Evolutionary conservation across 2,113 vertebrate genomes (phyloP), one percentile per base, ranked within the genome.

Genomic region (Glaucidium brasilianum): DNA sequence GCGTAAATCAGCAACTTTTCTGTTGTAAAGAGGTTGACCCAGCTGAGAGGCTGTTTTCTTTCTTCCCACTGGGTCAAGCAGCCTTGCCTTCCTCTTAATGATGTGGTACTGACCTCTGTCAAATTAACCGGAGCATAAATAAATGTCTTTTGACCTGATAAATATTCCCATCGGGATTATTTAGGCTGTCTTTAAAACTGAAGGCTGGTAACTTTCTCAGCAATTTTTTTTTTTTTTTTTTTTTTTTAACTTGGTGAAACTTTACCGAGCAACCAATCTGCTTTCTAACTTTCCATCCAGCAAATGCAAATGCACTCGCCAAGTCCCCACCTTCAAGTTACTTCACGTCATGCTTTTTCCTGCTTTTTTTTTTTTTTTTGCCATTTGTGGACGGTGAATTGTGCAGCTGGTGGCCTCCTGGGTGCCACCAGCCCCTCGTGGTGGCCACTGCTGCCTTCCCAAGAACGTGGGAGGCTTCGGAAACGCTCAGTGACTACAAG

Each of bases 111-210:
- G 86, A 76, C 83, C 80, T 59, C 71, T 75, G 56, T 23, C 56
- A 64, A 52, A 85, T 49, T n/a, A 60, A 55, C 21, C 29, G 2
- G 30, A 77, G 17, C 71, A 52, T 78, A 79, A 92, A 78, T 58
- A 85, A 90, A 78, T 30, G 49, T 35, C 11, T 67, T 96, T 82
- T 82, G 62, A 62, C 88, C 71, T 25, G 43, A 43, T 47, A 75
- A 60, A 79, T 71, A 58, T 30, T 87, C 73, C 77, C 85, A 72
- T 27, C 43, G 1, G 18, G 35, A 43, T 35, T 71, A 72, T 74
- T 72, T 60, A 52, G 67, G 25, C 68, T 34, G 35, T 12, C 67
- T 91, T 88, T 76, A 22, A 76, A 93, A 32, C 32, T 20, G 19
- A 50, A 89, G 37, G 50, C 32, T 6, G 2, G 25, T 11, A 41